Percentiles rank a stretch among this genome's conserved stretches.
Conservation (phyloP, 1,140 invertebrate genomes). For the Drosophila nigromelanica region DNA sequence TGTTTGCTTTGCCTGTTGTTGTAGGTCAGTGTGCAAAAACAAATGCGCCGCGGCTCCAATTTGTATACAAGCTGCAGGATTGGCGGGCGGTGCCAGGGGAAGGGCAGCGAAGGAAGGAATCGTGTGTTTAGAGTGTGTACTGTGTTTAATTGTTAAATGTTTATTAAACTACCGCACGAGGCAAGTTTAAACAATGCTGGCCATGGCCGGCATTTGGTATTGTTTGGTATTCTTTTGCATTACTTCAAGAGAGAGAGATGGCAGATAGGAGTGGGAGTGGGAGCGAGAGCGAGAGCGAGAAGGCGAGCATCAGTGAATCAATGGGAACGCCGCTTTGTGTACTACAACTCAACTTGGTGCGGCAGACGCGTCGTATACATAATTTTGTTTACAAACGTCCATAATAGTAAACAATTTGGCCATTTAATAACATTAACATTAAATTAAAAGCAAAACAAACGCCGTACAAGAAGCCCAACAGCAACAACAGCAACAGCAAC, state of each 20-base stretch:
- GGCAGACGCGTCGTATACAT: slow-evolving; percentile 73
- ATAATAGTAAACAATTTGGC: slow-evolving; percentile 83
- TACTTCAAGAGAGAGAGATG: background rate
- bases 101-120: slow-evolving; percentile 3
- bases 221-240: slow-evolving; percentile 47
- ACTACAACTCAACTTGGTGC: slow-evolving; percentile 54
- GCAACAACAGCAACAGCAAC: background rate
- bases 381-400: slow-evolving; percentile 81
- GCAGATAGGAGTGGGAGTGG: background rate
- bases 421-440: slow-evolving; percentile 83
- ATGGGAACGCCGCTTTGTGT: slow-evolving; percentile 55
- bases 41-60: slow-evolving; percentile 63
- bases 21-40: slow-evolving; percentile 83
- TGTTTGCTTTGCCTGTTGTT: slow-evolving; percentile 75
- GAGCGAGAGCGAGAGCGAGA: background rate
- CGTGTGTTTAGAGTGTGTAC: slow-evolving; percentile 72
- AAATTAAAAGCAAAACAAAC: slow-evolving; percentile 81
- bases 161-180: slow-evolving; percentile 73
- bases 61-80: slow-evolving; percentile 57
- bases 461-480: slow-evolving; percentile 49
- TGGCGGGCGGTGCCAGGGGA: background rate
- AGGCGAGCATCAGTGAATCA: slow-evolving; percentile 21
- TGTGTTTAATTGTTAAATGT: slow-evolving; percentile 80
- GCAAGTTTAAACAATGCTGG: slow-evolving; percentile 71
- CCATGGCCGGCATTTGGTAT: slow-evolving; percentile 46